A percentile compares a stretch with the other conserved stretches of the same genome.
These are phyloP conservation scores for Pterostichus madidus DNA, from an alignment of 2,888 invertebrate species.

Conservation along the genomic window DNA sequence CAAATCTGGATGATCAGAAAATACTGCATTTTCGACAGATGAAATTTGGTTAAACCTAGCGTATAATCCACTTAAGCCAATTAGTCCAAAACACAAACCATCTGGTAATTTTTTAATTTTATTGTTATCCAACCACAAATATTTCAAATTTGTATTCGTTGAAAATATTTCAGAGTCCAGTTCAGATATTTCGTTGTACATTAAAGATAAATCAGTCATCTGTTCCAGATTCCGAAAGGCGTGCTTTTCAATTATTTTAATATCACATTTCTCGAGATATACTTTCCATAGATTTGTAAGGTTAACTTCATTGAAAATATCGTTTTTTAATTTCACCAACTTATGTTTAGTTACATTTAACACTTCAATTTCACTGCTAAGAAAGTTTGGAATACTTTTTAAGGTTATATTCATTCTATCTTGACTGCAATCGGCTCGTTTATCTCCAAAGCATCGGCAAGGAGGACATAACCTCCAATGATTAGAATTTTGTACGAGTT, in stretches of 20 bases:
- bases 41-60: conserved; percentile 17
- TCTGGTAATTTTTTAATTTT: conserved; percentile 19
- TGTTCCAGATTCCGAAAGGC: conserved; percentile 24
- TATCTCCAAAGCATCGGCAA: conserved; percentile 35
- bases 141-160: conserved; percentile 45
- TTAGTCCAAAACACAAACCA: conserved; percentile 9
- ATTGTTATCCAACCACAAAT: conserved; percentile 45
- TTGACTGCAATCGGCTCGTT: conserved; percentile 26
- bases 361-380: conserved; percentile 36
- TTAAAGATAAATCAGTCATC: conserved; percentile 31
- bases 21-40: conserved; percentile 20
- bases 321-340: background rate
- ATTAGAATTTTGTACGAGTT: background rate
- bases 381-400: conserved; percentile 28
- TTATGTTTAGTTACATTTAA: conserved; percentile 40
- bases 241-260: conserved; percentile 38
- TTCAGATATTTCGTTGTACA: conserved; percentile 30
- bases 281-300: conserved; percentile 42
- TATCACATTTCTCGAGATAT: conserved; percentile 43
- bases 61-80: conserved; percentile 11
- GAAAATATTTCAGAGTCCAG: conserved; percentile 13
- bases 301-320: conserved; percentile 8
- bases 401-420: conserved; percentile 17
- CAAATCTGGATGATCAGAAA: conserved; percentile 14
- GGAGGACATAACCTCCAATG: conserved; percentile 17